Percentiles rank a stretch among this genome's conserved stretches.
phyloP scores from a whole-genome alignment of 2,113 vertebrate genomes.

The Notarius quadriscutis region DNA sequence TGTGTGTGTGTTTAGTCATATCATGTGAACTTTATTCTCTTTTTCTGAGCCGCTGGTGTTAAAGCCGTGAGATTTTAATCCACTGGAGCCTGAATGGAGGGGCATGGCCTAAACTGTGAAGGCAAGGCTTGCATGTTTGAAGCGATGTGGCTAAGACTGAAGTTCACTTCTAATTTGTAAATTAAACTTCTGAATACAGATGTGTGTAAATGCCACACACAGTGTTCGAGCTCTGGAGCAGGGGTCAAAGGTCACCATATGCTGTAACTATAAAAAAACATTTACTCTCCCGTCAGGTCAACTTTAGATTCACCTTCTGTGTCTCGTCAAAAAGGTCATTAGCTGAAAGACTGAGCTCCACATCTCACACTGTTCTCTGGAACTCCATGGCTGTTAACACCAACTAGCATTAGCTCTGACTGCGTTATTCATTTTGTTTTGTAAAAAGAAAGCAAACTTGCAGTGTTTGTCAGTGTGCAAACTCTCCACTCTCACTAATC shows the following conservation, averaged over 20 bases:
- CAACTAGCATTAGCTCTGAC: not conserved
- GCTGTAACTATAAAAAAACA: conserved; percentile 25
- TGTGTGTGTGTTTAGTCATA: not conserved
- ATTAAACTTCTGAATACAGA: not conserved
- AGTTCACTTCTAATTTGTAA: not conserved
- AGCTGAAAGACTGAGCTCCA: not conserved
- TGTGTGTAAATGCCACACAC: conserved; percentile 16
- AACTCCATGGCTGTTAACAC: not conserved
- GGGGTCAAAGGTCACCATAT: conserved; percentile 28
- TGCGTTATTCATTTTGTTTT: not conserved
- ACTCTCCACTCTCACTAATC: too few relatives aligned
- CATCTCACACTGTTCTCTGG: not conserved
- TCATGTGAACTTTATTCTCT: not conserved
- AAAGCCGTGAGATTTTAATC: not conserved
- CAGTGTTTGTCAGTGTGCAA: too few relatives aligned
- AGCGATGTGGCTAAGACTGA: not conserved
- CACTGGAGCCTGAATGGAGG: not conserved
- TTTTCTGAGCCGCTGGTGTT: not conserved
- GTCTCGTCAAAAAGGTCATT: not conserved
- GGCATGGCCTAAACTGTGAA: not conserved
- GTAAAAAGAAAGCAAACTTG: too few relatives aligned
- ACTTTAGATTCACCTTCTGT: not conserved
- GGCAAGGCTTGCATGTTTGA: not conserved
- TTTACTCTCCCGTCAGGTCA: not conserved
- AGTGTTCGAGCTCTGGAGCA: not conserved